A percentile compares a stretch with the other conserved stretches of the same genome.
phyloP scores from a whole-genome alignment of 2,113 vertebrate genomes.

The Hemichromis elongatus region DNA sequence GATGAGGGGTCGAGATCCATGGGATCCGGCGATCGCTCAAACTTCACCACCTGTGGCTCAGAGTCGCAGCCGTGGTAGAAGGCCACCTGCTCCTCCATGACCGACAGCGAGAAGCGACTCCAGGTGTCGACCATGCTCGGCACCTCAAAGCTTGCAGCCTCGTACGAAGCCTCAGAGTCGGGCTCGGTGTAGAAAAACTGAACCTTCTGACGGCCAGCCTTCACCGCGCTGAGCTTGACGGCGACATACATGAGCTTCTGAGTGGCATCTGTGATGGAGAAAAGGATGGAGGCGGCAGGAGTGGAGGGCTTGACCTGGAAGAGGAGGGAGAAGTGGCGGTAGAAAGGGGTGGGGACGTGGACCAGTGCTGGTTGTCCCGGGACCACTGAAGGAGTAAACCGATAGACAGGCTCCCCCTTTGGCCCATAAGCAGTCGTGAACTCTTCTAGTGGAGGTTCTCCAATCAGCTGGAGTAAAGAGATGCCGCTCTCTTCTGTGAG shows the following conservation, averaged over 20 bases:
- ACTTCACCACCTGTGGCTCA: conserved; percentile 61
- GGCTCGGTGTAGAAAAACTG: conserved; percentile 87
- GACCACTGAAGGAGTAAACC: conserved; percentile 68
- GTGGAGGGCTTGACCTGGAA: conserved; percentile 80
- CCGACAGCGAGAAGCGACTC: conserved; percentile 80
- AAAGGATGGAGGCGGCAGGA: conserved; percentile 72
- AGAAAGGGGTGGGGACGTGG: conserved; percentile 81
- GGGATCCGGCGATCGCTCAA: conserved; percentile 77
- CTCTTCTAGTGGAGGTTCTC: conserved; percentile 71
- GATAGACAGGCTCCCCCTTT: conserved; percentile 63
- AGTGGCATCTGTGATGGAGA: conserved; percentile 79
- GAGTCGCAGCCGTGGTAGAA: conserved; percentile 83
- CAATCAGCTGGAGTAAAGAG: conserved; percentile 84
- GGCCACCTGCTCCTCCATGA: conserved; percentile 73
- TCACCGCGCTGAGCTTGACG: conserved; percentile 79
- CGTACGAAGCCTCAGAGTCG: conserved; percentile 64
- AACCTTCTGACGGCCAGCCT: conserved; percentile 67
- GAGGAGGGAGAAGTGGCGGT: conserved; percentile 85
- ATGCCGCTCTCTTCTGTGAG: conserved; percentile 74
- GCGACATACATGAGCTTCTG: conserved; percentile 82
- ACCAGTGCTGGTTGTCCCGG: conserved; percentile 76
- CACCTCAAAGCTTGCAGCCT: conserved; percentile 79
- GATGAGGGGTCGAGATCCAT: conserved; percentile 81
- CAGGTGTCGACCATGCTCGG: conserved; percentile 76
- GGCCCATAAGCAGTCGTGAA: conserved; percentile 69